Base-by-base conservation (phyloP, 2,797 vertebrate species). In the Limosa lapponica region DNA sequence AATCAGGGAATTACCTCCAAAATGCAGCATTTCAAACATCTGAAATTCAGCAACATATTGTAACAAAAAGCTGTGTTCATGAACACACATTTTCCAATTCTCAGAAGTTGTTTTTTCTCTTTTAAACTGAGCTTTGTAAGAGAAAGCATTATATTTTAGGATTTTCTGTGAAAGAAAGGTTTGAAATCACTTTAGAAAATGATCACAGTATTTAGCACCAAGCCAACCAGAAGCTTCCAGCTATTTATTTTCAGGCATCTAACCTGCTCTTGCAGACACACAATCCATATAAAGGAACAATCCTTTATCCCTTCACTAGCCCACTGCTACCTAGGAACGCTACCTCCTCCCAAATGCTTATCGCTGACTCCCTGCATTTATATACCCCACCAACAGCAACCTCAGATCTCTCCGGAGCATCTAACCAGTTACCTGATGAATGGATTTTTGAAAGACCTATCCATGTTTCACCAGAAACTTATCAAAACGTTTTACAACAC, bases 1-100 rank as follows among this genome's bases (percentile, higher is more conserved):
- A 89, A 94, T 84, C 34, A 73, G 34, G 51, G 91, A 91, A 77
- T 58, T 94, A 69, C 85, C 66, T 86, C 85, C 51, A 84, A 88
- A 91, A 82, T 16, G 39, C 34, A 82, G 19, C 19, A 73, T 87
- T 90, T 77, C 58, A 82, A 88, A 82, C 70, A 64, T 28, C 70
- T 70, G 66, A 93, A 93, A 90, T 82, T 64, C 73, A 67, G 66
- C 51, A 90, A 66, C 58, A 84, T 82, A 82, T 64, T 83, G 54
- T 55, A 89, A 77, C 43, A 90, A 86, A 89, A 70, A 73, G 19
- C 59, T 48, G 8, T 25, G 25, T 30, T 94, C 52, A 32, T 22
- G 32, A 74, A 41, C 62, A 78, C 23, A 39, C 8, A 13, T 67
- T 89, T 90, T 89, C n/a, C 58, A 72, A 15, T 67, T 75, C 92